phyloP scores from a whole-genome alignment of 2,888 invertebrate species.

The Tetropium fuscum region DNA sequence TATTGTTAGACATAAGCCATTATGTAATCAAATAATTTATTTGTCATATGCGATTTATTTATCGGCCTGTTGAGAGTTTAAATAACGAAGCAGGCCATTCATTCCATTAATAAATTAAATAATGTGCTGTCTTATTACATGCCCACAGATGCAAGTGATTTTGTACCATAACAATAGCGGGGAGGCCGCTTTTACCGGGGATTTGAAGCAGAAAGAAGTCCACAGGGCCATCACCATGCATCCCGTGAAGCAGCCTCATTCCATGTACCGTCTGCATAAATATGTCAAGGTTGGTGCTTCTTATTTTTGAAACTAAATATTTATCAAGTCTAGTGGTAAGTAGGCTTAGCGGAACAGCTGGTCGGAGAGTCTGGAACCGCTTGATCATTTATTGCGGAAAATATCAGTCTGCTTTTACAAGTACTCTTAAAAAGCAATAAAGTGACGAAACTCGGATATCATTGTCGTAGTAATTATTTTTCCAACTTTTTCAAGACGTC shows the following conservation, averaged over 20 bases:
- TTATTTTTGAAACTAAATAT: slow-evolving; percentile 8
- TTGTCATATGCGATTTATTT: slow-evolving; percentile 5
- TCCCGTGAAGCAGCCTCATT: slow-evolving; percentile 91
- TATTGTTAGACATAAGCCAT: neutral
- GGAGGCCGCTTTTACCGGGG: slow-evolving; percentile 85
- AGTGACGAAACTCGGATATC: no score
- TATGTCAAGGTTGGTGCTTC: slow-evolving; percentile 79
- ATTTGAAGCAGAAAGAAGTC: slow-evolving; percentile 91
- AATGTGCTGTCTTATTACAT: slow-evolving; percentile 7
- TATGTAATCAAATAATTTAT: slow-evolving; percentile 18
- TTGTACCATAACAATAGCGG: slow-evolving; percentile 97
- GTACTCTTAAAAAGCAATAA: no score
- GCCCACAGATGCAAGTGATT: slow-evolving; percentile 98
- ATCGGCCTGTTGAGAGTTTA: neutral
- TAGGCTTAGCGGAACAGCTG: no score
- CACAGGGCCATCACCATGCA: slow-evolving; percentile 96
- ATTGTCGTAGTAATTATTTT: no score
- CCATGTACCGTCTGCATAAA: slow-evolving; percentile 91
- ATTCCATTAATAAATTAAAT: slow-evolving; percentile 9
- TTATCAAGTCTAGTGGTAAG: no score
- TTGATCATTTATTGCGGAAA: no score
- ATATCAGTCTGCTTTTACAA: no score
- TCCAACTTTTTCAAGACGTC: no score
- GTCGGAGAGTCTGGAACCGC: no score
- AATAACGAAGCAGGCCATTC: neutral